Evolutionary conservation across 1,140 invertebrate genomes (phyloP).

Genomic region (Babylonia areolata): DNA sequence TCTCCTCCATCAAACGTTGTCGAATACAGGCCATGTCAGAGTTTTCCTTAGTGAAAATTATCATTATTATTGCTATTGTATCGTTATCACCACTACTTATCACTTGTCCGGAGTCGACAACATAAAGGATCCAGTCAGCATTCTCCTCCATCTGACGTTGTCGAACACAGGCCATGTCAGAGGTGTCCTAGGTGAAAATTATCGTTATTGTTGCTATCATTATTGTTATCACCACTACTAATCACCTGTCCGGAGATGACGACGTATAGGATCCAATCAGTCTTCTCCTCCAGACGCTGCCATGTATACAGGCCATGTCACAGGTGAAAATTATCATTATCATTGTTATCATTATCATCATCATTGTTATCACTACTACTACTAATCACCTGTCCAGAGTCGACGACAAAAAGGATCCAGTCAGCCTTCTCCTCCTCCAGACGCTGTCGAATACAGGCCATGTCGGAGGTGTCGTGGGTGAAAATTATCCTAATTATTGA

Average conservation of each 20-base stretch:
- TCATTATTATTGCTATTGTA: too few relatives aligned
- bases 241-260: constrained; percentile 92
- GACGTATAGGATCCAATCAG: constrained; percentile 95
- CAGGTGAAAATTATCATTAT: too few relatives aligned
- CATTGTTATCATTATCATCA: too few relatives aligned
- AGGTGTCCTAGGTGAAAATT: constrained; percentile 99
- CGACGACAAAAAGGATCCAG: constrained; percentile 97
- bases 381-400: constrained; percentile 96
- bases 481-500: constrained; percentile 95
- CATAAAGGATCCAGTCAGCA: constrained; percentile 94
- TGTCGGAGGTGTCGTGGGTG: constrained; percentile 98
- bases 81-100: too few relatives aligned
- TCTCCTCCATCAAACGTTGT: constrained; percentile 92
- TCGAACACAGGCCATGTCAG: constrained; percentile 94
- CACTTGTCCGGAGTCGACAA: constrained; percentile 96
- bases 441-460: constrained; percentile 93
- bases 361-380: constrained; percentile 92
- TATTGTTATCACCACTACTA: too few relatives aligned
- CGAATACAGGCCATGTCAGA: constrained; percentile 96
- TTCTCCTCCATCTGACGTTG: constrained; percentile 93
- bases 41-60: constrained; percentile 94
- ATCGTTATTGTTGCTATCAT: too few relatives aligned
- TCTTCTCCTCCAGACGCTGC: constrained; percentile 93
- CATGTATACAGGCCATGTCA: constrained; percentile 94
- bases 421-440: constrained; percentile 91